These are phyloP conservation scores for Sminthopsis crassicaudata DNA, from an alignment of 2,113 vertebrate species.

Conservation along the genomic window DNA sequence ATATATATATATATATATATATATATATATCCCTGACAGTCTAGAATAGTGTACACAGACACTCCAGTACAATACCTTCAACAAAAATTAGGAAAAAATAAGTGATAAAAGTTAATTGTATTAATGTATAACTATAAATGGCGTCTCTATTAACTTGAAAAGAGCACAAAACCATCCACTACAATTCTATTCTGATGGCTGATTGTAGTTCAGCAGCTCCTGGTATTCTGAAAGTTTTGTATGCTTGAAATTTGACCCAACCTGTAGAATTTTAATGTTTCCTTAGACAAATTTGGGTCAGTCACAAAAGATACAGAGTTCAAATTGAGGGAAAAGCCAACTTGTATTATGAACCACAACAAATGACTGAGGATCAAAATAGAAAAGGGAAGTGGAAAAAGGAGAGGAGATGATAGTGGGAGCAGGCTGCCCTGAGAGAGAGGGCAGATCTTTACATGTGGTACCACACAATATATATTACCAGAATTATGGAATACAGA, in stretches of 20 bases:
- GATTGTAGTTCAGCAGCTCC: background rate
- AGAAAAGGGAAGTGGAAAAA: background rate
- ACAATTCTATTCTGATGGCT: background rate
- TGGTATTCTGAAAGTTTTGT: background rate
- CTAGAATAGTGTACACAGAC: no score
- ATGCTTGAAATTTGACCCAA: background rate
- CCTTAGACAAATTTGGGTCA: background rate
- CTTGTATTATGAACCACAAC: background rate
- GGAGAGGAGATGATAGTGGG: background rate
- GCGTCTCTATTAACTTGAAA: background rate
- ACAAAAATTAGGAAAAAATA: background rate
- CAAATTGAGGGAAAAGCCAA: background rate
- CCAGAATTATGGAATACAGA: background rate
- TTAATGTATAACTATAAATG: background rate
- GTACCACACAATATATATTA: background rate
- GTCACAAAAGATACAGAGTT: background rate
- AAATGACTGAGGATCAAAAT: background rate
- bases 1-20: no score
- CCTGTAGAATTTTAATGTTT: background rate
- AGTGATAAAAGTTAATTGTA: background rate
- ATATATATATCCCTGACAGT: no score
- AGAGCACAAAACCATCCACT: background rate
- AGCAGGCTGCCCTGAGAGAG: background rate
- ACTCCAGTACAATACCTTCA: background rate
- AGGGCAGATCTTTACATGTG: background rate